phyloP scores from a whole-genome alignment of 1,140 invertebrate genomes.

The Apis mellifera region Amel_HAv3.1 CM009943.2:10600001-10600500 shows the following conservation, averaged over 20 bases:
- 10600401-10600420: neutral
- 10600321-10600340: conserved; percentile 50
- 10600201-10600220: neutral
- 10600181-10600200: neutral
- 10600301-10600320: conserved; percentile 58
- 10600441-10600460: conserved; percentile 20
- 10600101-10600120: conserved; percentile 11
- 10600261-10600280: conserved; percentile 30
- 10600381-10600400: conserved; percentile 62
- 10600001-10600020: conserved; percentile 15
- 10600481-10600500: neutral
- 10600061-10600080: conserved; percentile 47
- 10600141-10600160: neutral
- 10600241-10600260: conserved; percentile 56
- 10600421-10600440: neutral
- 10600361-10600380: conserved; percentile 64
- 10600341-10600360: conserved; percentile 62
- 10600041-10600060: conserved; percentile 42
- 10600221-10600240: conserved; percentile 1
- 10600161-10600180: neutral
- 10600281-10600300: conserved; percentile 48
- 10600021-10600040: conserved; percentile 48
- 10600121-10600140: neutral
- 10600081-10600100: conserved; percentile 37
- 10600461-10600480: neutral